Evolutionary conservation across 1,140 invertebrate species (phyloP), one percentile per base, ranked within the genome.

Genomic region (Pseudachorutes palmiensis): DNA sequence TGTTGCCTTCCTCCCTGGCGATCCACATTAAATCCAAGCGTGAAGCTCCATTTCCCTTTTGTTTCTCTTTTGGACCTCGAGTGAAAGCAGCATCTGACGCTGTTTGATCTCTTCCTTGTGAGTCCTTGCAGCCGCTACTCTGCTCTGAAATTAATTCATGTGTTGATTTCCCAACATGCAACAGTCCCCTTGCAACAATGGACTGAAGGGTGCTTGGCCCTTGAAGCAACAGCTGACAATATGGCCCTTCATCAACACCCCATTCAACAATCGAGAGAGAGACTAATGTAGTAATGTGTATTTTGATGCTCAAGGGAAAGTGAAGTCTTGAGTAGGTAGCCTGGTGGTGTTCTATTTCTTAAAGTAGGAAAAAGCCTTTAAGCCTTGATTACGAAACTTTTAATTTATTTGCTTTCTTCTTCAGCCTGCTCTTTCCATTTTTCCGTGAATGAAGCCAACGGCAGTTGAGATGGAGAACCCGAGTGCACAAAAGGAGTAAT

Each of bases 281-380:
- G 24, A 55, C 5, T 24, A 19, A 26, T 55, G 51, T 24, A 9
- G 12, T 55, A 9, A 14, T 26, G 14, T 22, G 3, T 55, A 14
- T 16, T 16, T 26, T 14, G 5, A 55, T 55, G 9, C 24, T 55
- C 14, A 19, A 24, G 9, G 5, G 51, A 19, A 55, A 55, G 19
- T 55, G 58, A 60, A 32, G 14, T 60, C 3, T 31, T 60, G 30
- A 31, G 30, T 9, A 24, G 14, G 30, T n/a, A n/a, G 24, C 3
- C 26, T 57, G 51, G 26, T 5, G 26, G n/a, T n/a, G n/a, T n/a
- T n/a, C n/a, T n/a, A n/a, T n/a, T n/a, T n/a, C n/a, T n/a, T n/a
- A 30, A 32, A 60, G 58, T 60, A 60, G 58, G 58, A 60, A 60
- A 60, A 60, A 60, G 58, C 58, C 58, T 60, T 31, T 60, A 60